These are phyloP conservation scores for Lepidochitona cinerea DNA, from an alignment of 2,888 invertebrate genomes.

Conservation along the genomic window DNA sequence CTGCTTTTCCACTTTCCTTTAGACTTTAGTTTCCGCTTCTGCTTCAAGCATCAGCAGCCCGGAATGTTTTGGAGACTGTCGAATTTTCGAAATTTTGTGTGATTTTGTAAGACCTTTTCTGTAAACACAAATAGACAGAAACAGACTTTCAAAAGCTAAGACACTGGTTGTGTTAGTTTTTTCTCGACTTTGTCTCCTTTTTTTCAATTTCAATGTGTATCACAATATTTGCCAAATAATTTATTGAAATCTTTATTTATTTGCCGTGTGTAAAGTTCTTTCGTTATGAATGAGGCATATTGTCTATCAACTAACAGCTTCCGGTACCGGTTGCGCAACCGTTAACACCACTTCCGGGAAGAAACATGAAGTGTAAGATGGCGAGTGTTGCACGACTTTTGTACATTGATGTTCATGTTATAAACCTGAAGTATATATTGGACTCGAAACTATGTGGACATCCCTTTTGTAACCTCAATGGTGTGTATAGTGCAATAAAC, in stretches of 20 bases:
- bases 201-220: no score
- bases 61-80: no score
- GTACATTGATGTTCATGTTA: conserved; percentile 4
- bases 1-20: no score
- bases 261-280: conserved; percentile 7
- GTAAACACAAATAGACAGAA: background rate
- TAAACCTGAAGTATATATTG: background rate
- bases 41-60: no score
- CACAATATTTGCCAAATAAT: background rate
- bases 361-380: background rate
- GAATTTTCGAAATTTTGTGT: background rate
- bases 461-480: conserved; percentile 6
- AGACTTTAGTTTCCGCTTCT: no score
- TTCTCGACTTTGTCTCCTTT: no score
- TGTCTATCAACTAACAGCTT: conserved; percentile 6
- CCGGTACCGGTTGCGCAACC: conserved; percentile 43
- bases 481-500: conserved; percentile 7
- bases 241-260: conserved; percentile 8
- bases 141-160: background rate
- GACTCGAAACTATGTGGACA: conserved; percentile 2
- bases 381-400: background rate
- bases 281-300: conserved; percentile 1
- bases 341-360: conserved; percentile 30
- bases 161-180: background rate
- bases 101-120: conserved; percentile 6